Percentiles rank a stretch among this genome's conserved stretches.
These are phyloP conservation scores for Anolis carolinensis DNA, from an alignment of 2,113 vertebrate species.

Conservation along the genomic window DNA sequence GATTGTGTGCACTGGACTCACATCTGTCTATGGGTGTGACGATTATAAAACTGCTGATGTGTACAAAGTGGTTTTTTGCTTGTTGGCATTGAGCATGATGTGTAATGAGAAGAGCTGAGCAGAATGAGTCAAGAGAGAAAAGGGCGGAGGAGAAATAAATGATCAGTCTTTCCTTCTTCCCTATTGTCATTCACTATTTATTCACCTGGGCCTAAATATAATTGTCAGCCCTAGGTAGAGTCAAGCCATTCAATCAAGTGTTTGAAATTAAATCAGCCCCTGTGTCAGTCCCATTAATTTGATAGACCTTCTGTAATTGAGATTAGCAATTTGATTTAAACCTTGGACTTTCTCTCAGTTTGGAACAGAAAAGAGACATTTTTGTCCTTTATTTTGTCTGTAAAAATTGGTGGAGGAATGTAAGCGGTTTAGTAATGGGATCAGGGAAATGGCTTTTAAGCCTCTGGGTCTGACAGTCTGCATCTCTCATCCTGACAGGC, in stretches of 20 bases:
- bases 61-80: background rate
- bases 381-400: slow-evolving; percentile 2
- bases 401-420: rapidly evolving
- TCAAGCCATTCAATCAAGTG: no score
- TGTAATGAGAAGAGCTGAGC: background rate
- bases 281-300: no score
- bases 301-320: no score
- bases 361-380: background rate
- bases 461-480: background rate
- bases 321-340: no score
- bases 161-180: background rate
- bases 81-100: background rate
- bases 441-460: slow-evolving; percentile 23
- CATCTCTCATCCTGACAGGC: background rate
- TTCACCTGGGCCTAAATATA: rapidly evolving
- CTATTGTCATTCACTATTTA: background rate
- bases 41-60: background rate
- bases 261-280: no score
- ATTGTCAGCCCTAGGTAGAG: no score
- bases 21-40: background rate
- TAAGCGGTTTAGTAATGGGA: background rate
- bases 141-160: no score
- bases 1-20: background rate
- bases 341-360: background rate
- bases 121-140: background rate